Evolutionary conservation across 2,113 vertebrate genomes (phyloP), one percentile per base, ranked within the genome.

Genomic region (Phocoena phocoena): DNA sequence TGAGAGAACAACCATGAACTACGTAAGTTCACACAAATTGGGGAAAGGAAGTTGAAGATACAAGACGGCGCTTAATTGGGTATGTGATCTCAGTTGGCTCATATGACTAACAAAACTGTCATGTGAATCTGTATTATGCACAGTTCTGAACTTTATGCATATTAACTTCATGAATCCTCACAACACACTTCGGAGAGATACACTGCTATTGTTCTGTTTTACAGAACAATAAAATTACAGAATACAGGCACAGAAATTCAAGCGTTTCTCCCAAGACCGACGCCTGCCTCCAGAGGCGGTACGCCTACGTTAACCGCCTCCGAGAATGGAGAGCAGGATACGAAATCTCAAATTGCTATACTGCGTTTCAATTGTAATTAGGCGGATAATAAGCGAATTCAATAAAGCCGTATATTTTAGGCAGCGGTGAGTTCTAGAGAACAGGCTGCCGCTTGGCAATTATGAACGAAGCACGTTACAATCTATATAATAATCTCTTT

Each of bases 321-420:
- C 58, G 76, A 89, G 31, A 94, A 68, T 4, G 63, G n/a, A 94
- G 2, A 21, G 15, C 41, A 86, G 8, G 10, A 31, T 41, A 80
- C 8, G 12, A 62, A 80, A 44, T 41, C 23, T 81, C 76, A 92
- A 89, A 86, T 68, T 81, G 12, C 8, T 76, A 47, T 50, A 68
- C n/a, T 63, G 26, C 9, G 50, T 74, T 88, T 93, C 80, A 87
- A 82, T 71, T 93, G 41, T 3, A 74, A 62, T 95, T 63, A 84
- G 8, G 36, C 15, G 74, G 13, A 14, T 80, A 73, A 88, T 68
- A 71, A 88, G 73, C 5, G 95, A 90, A 79, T 90, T 53, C 87
- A 96, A 26, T 71, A 67, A 73, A 93, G 74, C 38, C 10, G 38
- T 18, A 58, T 94, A 89, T 77, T 70, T 89, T 77, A 90, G 77